Evolutionary conservation across 92 coral and sea anemone species (phyloP).

Genomic region (Epizoanthus illoricatus): DNA sequence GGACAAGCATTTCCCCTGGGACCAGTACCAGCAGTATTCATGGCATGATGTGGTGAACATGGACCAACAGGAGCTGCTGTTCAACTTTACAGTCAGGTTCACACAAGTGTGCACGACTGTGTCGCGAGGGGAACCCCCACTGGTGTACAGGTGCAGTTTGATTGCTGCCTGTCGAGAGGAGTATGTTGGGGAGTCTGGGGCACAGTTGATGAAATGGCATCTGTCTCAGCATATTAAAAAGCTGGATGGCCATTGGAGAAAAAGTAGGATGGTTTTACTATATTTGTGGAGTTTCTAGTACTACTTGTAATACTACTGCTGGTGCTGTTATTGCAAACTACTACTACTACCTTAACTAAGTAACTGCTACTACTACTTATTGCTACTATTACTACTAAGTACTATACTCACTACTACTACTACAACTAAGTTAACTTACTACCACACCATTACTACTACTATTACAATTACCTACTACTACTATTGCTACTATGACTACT

Average conservation of each 20-base stretch:
- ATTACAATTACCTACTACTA: no score
- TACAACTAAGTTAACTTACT: no score
- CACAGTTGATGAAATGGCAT: constrained; percentile 40
- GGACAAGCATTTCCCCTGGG: constrained; percentile 45
- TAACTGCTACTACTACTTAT: no score
- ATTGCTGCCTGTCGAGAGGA: constrained; percentile 51
- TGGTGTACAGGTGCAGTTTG: constrained; percentile 46
- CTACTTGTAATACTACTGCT: no score
- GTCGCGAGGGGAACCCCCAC: constrained; percentile 9
- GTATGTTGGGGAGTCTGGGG: constrained; percentile 41
- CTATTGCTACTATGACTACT: no score
- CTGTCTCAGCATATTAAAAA: constrained; percentile 36
- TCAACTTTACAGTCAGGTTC: constrained; percentile 46
- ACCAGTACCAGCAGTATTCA: constrained; percentile 20
- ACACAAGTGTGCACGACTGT: neutral
- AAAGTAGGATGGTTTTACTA: constrained; percentile 15
- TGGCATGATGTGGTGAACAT: constrained; percentile 41
- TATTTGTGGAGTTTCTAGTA: neutral
- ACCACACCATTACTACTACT: no score
- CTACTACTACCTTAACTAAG: no score
- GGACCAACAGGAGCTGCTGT: constrained; percentile 37
- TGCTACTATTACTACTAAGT: no score
- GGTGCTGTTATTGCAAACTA: no score
- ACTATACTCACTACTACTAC: no score
- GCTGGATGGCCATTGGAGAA: constrained; percentile 31